Percentiles rank a stretch among this genome's conserved stretches.
Conservation (phyloP, 1,140 invertebrate genomes). For the Drosophila pseudoobscura region DNA sequence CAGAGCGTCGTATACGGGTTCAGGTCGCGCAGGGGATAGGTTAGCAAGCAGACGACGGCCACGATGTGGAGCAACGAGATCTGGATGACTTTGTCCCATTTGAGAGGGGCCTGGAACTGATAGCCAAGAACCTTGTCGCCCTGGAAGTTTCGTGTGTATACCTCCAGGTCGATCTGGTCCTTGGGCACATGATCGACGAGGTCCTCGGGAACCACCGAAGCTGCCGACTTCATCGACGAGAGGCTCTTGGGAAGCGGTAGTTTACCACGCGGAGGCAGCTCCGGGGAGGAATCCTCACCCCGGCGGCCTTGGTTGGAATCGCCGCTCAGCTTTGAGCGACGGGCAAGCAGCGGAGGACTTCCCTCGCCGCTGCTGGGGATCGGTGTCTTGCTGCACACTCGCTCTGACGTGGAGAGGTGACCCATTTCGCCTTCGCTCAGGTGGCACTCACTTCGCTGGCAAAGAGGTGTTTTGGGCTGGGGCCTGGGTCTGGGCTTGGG, state of each 20-base stretch:
- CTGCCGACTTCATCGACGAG: background rate
- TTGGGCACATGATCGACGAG: slow-evolving; percentile 55
- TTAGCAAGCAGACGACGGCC: slow-evolving; percentile 43
- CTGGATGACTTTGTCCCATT: slow-evolving; percentile 83
- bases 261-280: slow-evolving; percentile 48
- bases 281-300: slow-evolving; percentile 67
- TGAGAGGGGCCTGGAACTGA: slow-evolving; percentile 77
- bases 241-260: slow-evolving; percentile 12
- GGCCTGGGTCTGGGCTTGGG: slow-evolving; percentile 11
- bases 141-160: slow-evolving; percentile 66
- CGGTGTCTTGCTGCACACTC: slow-evolving; percentile 66
- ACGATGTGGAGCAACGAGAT: slow-evolving; percentile 77
- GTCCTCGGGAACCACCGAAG: slow-evolving; percentile 34
- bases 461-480: slow-evolving; percentile 14
- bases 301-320: slow-evolving; percentile 52
- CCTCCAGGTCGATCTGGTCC: slow-evolving; percentile 70
- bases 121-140: slow-evolving; percentile 70
- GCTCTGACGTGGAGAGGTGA: slow-evolving; percentile 74
- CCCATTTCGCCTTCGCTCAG: slow-evolving; percentile 61
- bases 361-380: slow-evolving; percentile 52
- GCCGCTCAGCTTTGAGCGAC: slow-evolving; percentile 54
- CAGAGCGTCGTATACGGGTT: slow-evolving; percentile 52
- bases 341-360: slow-evolving; percentile 49
- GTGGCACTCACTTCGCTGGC: slow-evolving; percentile 25
- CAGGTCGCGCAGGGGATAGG: slow-evolving; percentile 55